phyloP scores from a whole-genome alignment of 2,888 invertebrate genomes.

The Mimumesa dahlbomi region DNA sequence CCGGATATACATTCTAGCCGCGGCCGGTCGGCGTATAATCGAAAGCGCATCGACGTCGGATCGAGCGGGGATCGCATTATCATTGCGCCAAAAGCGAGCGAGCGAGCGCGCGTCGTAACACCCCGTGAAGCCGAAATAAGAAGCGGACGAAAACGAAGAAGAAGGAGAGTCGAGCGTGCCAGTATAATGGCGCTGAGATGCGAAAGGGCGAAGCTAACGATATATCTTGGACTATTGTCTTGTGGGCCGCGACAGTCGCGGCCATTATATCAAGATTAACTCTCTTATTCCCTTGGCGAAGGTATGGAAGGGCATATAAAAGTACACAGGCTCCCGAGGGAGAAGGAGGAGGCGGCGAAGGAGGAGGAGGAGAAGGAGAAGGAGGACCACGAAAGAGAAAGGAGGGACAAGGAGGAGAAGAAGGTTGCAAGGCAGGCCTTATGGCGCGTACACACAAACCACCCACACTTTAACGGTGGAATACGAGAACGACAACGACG shows the following conservation, averaged over 20 bases:
- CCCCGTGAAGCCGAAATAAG: conserved; percentile 62
- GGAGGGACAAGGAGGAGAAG: conserved; percentile 25
- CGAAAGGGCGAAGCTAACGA: conserved; percentile 77
- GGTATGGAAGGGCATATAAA: conserved; percentile 69
- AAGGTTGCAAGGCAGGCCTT: conserved; percentile 64
- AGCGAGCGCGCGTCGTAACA: conserved; percentile 55
- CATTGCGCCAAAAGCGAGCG: conserved; percentile 56
- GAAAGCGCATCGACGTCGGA: conserved; percentile 39
- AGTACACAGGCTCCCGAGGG: conserved; percentile 66
- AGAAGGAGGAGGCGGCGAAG: conserved; percentile 50
- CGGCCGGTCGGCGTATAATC: conserved; percentile 45
- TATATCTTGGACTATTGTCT: conserved; percentile 80
- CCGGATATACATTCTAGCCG: conserved; percentile 32
- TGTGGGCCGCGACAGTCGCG: conserved; percentile 79
- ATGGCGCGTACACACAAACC: conserved; percentile 68
- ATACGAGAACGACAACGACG: conserved; percentile 55
- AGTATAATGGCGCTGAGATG: conserved; percentile 71
- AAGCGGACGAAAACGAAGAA: conserved; percentile 44
- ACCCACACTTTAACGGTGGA: conserved; percentile 56
- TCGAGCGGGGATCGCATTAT: conserved; percentile 58
- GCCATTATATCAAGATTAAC: conserved; percentile 80
- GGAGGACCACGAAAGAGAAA: conserved; percentile 39
- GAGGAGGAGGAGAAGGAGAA: conserved; percentile 36
- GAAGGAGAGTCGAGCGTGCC: conserved; percentile 66
- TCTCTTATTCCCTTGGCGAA: conserved; percentile 75